Evolutionary conservation across 2,888 invertebrate species (phyloP), one percentile per base, ranked within the genome.

Genomic region (Ophion costatus): DNA sequence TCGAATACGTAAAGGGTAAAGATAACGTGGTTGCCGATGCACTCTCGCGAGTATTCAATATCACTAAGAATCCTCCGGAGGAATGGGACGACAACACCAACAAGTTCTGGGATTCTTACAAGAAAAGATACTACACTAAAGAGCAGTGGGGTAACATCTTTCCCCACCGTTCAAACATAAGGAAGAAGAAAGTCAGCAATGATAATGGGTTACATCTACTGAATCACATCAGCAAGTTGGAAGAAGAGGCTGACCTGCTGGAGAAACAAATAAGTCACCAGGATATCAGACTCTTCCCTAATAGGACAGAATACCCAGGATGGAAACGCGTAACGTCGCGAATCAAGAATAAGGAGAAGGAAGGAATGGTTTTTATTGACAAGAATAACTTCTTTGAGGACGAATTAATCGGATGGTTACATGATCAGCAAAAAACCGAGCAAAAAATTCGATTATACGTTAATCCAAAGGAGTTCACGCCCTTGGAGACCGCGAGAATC

Each of bases 11-110:
- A 79, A 84, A 88, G 20, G 91, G 91, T 9, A 86, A 78, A 69
- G n/a, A 76, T 17, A 92, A 92, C 80, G 61, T 84, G 11, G 89
- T 89, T 80, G 92, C 90, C 6, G 92, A 92, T 66, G 89, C 88
- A 33, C 80, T 90, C 33, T 88, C 80, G 5, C 14, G 73, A 74
- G 29, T 78, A 10, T 56, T 70, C 56, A 70, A 51, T 11, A 70
- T 70, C n/a, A 70, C 56, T 11, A 38, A 59, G n/a, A 17, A 59
- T 22, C 59, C 73, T 38, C 73, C 73, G 5, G 14, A 1, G n/a
- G 11, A 59, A 20, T 73, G 73, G 73, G 22, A 20, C 14, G 42
- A 73, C 11, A 38, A n/a, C 7, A 17, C 6, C 22, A 29, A 38
- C 10, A 11, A 42, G 5, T 56, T 66, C 33, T 76, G 76, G 76